phyloP scores from a whole-genome alignment of 2,888 invertebrate genomes.

The Unio pictorum region DNA sequence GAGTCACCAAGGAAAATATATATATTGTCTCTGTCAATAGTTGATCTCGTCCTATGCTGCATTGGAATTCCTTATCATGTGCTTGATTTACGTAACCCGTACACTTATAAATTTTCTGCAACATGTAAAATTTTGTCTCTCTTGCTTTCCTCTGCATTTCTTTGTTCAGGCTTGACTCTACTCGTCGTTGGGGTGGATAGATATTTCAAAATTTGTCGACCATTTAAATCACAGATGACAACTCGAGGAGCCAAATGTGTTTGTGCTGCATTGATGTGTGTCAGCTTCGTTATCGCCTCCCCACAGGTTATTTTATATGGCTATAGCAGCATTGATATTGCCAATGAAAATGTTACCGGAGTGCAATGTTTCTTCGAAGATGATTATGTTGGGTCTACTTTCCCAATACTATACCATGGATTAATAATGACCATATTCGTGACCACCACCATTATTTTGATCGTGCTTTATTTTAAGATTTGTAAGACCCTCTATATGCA shows the following conservation, averaged over 20 bases:
- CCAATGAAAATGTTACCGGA: conserved; percentile 15
- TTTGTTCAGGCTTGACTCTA: conserved; percentile 5
- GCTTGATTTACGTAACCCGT: conserved; percentile 5
- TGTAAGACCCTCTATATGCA: conserved; percentile 19
- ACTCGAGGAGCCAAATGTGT: conserved; percentile 16
- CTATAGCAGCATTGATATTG: conserved; percentile 24
- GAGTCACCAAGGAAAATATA: background rate
- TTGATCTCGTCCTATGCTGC: conserved; percentile 6
- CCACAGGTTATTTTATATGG: conserved; percentile 39
- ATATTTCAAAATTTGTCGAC: conserved; percentile 39
- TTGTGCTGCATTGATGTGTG: conserved; percentile 1
- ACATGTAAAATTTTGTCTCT: conserved; percentile 7
- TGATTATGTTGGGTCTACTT: conserved; percentile 11
- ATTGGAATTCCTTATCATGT: conserved; percentile 11
- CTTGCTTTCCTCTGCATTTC: conserved; percentile 1
- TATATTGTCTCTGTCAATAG: conserved; percentile 3
- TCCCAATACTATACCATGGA: conserved; percentile 28
- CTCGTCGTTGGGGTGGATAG: conserved; percentile 8
- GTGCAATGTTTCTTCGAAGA: conserved; percentile 34
- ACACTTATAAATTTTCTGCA: conserved; percentile 1
- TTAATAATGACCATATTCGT: conserved; percentile 28
- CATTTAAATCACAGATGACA: conserved; percentile 30
- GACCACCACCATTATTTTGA: conserved; percentile 11
- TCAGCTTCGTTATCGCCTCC: conserved; percentile 16
- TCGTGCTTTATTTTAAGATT: conserved; percentile 28